These are phyloP conservation scores for Tuberolachnus salignus DNA, from an alignment of 2,888 invertebrate species.

Conservation along the genomic window DNA sequence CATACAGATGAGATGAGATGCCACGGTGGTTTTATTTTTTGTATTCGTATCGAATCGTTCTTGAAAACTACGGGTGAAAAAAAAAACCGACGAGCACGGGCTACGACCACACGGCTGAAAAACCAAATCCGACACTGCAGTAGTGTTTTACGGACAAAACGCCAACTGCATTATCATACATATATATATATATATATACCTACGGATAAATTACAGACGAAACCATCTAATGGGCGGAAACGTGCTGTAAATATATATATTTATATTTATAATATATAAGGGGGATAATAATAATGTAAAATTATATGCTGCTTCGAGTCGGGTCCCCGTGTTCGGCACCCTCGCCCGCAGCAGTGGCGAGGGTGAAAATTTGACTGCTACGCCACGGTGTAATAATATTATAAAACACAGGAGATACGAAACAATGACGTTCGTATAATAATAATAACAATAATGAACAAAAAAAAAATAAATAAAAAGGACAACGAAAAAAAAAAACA, in stretches of 20 bases:
- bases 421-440: constrained; percentile 16
- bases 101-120: not conserved
- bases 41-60: not conserved
- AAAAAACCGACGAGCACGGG: not conserved
- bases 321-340: constrained; percentile 25
- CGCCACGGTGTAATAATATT: too few species aligned
- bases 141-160: constrained; percentile 10
- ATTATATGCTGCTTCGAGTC: constrained; percentile 28
- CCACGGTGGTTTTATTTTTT: too few species aligned
- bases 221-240: constrained; percentile 22
- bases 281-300: constrained; percentile 38
- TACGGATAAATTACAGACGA: not conserved
- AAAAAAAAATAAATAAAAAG: too few species aligned
- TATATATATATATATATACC: too few species aligned
- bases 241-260: too few species aligned
- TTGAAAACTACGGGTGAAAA: not conserved
- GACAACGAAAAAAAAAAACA: constrained; percentile 8
- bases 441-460: not conserved
- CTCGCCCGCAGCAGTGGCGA: constrained; percentile 4
- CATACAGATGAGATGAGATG: too few species aligned
- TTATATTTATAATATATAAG: not conserved
- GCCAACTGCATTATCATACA: constrained; percentile 1
- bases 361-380: constrained; percentile 21
- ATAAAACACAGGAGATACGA: not conserved
- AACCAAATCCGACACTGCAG: constrained; percentile 16